Evolutionary conservation across 2,113 vertebrate genomes (phyloP), one percentile per base, ranked within the genome.

Genomic region (Pyxicephalus adspersus): DNA sequence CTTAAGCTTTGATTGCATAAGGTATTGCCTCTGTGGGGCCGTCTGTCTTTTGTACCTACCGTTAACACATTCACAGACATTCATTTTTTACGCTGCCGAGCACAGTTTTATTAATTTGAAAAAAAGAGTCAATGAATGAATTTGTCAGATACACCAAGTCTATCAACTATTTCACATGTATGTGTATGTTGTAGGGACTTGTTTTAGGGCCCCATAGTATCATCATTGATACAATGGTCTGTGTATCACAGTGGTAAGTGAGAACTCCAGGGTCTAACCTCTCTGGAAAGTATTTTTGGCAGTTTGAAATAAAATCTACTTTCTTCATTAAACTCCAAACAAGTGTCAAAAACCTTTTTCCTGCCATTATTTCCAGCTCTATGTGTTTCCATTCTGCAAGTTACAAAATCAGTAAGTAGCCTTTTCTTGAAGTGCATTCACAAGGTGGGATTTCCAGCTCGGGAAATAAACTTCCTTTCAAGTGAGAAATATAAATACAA

Each of bases 401-500:
- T 16, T 51, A 50, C 22, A 51, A 73, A 28, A 72, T 72, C 20
- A 17, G 68, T 9, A 23, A 83, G 80, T 29, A 45, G 11, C 31
- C 78, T 78, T 81, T 85, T 57, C 22, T 58, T 82, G 17, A 80
- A 81, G 86, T 81, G n/a, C 66, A 18, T 68, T 80, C 25, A 71
- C 58, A 64, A 83, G 1, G 0, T 84, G 38, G 28, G 38, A 1
- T 25, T 84, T 85, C 67, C 83, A 80, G 20, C 20, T 72, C 83
- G 22, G 65, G 74, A 31, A 31, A 67, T 22, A 28, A 83, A 77
- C 60, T 75, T 64, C 2, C 70, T 82, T 28, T 81, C 51, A 28
- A 34, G 80, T 76, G n/a, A 38, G 25, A 52, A 81, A 80, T 55
- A 55, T 55, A 72, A 72, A 72, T 51, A 72, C 50, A n/a, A 74